Conservation (phyloP, 2,797 vertebrate species). For the Arnoldichthys spilopterus region DNA sequence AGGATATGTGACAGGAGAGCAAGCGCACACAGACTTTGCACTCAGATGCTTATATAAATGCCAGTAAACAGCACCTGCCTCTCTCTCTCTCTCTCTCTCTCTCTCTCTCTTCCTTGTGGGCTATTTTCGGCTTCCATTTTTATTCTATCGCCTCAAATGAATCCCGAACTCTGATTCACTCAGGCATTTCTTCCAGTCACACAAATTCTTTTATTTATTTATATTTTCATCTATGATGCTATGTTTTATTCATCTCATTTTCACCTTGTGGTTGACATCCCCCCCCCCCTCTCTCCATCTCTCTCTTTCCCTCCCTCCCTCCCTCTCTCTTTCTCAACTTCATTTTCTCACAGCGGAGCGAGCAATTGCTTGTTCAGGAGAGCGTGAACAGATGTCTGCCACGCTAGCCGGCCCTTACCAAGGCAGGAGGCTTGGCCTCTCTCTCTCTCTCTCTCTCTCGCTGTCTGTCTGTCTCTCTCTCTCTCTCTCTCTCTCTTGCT, state of each 20-base stretch:
- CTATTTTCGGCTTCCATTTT: conserved; percentile 63
- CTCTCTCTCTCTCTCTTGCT: conserved; percentile 50
- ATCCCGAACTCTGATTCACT: conserved; percentile 55
- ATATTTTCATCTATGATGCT: conserved; percentile 55
- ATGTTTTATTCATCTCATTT: conserved; percentile 56
- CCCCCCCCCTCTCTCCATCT: conserved; percentile 61
- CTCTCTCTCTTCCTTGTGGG: conserved; percentile 39
- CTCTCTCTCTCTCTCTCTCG: conserved; percentile 54
- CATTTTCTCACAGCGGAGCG: conserved; percentile 61
- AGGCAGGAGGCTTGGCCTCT: conserved; percentile 51
- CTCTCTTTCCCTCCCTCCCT: conserved; percentile 50
- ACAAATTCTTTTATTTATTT: conserved; percentile 65
- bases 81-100: conserved; percentile 6
- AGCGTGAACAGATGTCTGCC: conserved; percentile 70
- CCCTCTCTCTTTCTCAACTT: conserved; percentile 59
- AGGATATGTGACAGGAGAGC: conserved; percentile 55
- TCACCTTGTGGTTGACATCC: conserved; percentile 43
- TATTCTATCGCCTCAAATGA: conserved; percentile 53
- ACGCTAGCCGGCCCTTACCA: conserved; percentile 58
- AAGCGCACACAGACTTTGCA: conserved; percentile 43
- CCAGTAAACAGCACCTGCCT: conserved; percentile 57
- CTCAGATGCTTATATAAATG: conserved; percentile 62
- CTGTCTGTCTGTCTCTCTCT: conserved; percentile 48
- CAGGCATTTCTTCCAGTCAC: conserved; percentile 60
- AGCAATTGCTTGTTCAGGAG: conserved; percentile 71